Conservation (phyloP, 2,888 invertebrate genomes). For the Epinotia demarniana region DNA sequence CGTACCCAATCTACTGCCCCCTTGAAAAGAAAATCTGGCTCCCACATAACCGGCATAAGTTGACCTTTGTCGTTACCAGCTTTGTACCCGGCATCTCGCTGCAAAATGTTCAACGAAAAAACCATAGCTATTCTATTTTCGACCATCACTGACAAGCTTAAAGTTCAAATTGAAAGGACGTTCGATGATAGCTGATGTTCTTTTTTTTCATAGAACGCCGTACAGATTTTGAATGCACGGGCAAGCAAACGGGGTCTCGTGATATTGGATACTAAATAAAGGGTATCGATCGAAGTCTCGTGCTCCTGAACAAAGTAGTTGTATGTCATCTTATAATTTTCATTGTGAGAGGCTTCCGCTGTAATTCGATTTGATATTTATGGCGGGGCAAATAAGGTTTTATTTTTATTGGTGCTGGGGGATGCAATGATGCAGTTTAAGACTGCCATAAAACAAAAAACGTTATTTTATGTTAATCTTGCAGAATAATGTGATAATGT, state of each 20-base stretch:
- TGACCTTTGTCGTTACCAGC: conserved; percentile 49
- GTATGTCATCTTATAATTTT: conserved; percentile 47
- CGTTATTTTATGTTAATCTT: background rate
- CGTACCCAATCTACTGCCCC: conserved; percentile 69
- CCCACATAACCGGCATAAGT: conserved; percentile 53
- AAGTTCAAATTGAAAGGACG: background rate
- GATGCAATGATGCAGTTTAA: conserved; percentile 29
- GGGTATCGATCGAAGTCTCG: conserved; percentile 59
- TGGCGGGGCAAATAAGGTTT: conserved; percentile 21
- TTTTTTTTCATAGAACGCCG: background rate
- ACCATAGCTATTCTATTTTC: background rate
- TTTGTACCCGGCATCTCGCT: conserved; percentile 3
- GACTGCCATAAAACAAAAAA: conserved; percentile 7
- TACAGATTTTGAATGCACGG: conserved; percentile 13
- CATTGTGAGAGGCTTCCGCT: conserved; percentile 51
- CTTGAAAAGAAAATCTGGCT: conserved; percentile 67
- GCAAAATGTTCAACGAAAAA: background rate
- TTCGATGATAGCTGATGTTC: background rate
- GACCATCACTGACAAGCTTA: background rate
- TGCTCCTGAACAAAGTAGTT: conserved; percentile 41
- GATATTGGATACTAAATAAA: conserved; percentile 53
- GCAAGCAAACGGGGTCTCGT: conserved; percentile 42
- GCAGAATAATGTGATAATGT: background rate
- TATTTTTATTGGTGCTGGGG: conserved; percentile 10
- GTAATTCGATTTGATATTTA: conserved; percentile 48